Base-by-base conservation (phyloP, 2,888 invertebrate genomes). In the Phengaris arion region DNA sequence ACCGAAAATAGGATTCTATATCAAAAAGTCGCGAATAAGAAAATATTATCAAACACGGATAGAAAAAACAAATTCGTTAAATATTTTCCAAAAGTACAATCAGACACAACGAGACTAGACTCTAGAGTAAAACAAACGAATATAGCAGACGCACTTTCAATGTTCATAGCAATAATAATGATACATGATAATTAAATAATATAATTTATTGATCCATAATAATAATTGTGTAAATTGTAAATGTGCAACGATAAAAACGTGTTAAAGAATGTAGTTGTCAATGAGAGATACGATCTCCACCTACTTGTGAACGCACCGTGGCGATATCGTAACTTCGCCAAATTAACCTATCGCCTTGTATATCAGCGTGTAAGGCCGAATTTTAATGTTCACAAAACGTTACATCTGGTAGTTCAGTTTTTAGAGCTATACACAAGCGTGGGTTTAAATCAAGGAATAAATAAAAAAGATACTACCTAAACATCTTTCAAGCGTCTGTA, bases 271-370 rank as follows among this genome's bases (percentile, higher is more conserved):
- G 51, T 70, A 48, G 15, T 70, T 70, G 70, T 70, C 70, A 70
- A 70, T 70, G 70, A 51, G 70, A 70, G 70, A 70, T 70, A 70
- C 51, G 15, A 70, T 70, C 70, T 70, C 51, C 68, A 46, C 70
- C 64, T 70, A 51, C 10, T 22, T 70, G 70, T 70, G 70, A 70
- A 70, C 70, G 48, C 51, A 70, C 70, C 70, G 70, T 70, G 6
- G 70, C 15, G 15, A 13, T 64, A 64, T 64, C 64, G 64, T 64
- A 64, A 64, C 64, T 12, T 64, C 35, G 45, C 45, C 64, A 64
- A 64, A 59, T 59, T 4, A 45, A 64, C 52, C 52, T 52, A 52
- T 35, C 64, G 45, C 64, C 64, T 64, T 64, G 64, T 64, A 64
- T 12, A 64, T 35, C 64, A 45, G 35, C 22, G 22, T 10, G 64